Percentiles rank a stretch among this genome's conserved stretches.
These are phyloP conservation scores for Drosophila colorata DNA, from an alignment of 2,888 invertebrate genomes.

Conservation along the genomic window DNA sequence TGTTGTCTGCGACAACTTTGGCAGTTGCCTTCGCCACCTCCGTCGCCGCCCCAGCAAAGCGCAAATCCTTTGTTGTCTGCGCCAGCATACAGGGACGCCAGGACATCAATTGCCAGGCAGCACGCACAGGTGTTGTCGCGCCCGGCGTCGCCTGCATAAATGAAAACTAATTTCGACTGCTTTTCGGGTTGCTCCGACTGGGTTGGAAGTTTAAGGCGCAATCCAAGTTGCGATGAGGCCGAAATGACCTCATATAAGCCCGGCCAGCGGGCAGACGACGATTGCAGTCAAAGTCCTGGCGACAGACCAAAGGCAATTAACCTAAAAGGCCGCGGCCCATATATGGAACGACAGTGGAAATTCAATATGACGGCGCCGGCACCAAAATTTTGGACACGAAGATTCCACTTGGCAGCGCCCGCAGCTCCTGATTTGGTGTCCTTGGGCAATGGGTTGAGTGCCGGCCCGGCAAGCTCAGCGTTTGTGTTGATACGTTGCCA, in stretches of 20 bases:
- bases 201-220: conserved; percentile 12
- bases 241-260: conserved; percentile 69
- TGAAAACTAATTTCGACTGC: conserved; percentile 63
- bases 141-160: conserved; percentile 50
- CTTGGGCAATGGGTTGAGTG: conserved; percentile 10
- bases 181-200: conserved; percentile 24
- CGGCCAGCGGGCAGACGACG: conserved; percentile 6
- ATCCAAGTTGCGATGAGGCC: conserved; percentile 35
- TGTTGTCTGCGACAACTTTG: conserved; percentile 65
- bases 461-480: conserved; percentile 1
- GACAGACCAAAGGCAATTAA: conserved; percentile 72
- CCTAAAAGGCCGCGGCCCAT: conserved; percentile 71
- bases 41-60: neutral
- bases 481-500: conserved; percentile 1
- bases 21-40: conserved; percentile 41
- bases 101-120: conserved; percentile 59
- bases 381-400: neutral
- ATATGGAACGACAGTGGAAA: conserved; percentile 42
- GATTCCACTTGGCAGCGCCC: conserved; percentile 4
- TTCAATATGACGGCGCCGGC: conserved; percentile 48
- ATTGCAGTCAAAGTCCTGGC: conserved; percentile 4
- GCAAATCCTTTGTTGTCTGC: conserved; percentile 76
- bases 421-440: conserved; percentile 38
- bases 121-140: conserved; percentile 63
- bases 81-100: conserved; percentile 15